phyloP scores from a whole-genome alignment of 2,113 vertebrate genomes.

The Hipposideros armiger region DNA sequence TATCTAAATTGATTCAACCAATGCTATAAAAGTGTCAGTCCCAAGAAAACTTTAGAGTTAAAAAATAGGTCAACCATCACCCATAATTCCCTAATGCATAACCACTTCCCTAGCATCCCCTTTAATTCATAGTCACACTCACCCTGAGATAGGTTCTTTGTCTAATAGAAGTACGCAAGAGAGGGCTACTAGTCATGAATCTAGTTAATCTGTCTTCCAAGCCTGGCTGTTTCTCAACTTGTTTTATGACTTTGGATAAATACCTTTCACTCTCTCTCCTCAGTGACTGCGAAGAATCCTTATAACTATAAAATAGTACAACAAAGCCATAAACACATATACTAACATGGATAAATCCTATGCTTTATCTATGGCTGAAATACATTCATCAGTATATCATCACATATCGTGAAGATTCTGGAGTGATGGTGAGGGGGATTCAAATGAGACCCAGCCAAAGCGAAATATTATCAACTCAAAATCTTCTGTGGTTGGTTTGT shows the following conservation, averaged over 20 bases:
- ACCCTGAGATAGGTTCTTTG: background rate
- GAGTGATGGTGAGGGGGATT: background rate
- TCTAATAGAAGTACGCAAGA: background rate
- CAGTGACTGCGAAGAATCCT: background rate
- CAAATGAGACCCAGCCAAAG: background rate
- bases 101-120: background rate
- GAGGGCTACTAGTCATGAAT: background rate
- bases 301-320: constrained; percentile 23
- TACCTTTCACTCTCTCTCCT: background rate
- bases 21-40: background rate
- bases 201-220: background rate
- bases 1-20: constrained; percentile 39
- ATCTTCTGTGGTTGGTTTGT: background rate
- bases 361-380: background rate
- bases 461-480: background rate
- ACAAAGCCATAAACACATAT: background rate
- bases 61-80: background rate
- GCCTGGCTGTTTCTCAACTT: background rate
- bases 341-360: background rate
- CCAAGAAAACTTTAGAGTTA: constrained; percentile 15
- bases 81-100: background rate
- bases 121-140: constrained; percentile 8
- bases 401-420: background rate
- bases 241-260: background rate
- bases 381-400: background rate